A percentile compares a stretch with the other conserved stretches of the same genome.
Evolutionary conservation across 1,140 invertebrate genomes (phyloP).

Genomic region (Rhysida immarginata): DNA sequence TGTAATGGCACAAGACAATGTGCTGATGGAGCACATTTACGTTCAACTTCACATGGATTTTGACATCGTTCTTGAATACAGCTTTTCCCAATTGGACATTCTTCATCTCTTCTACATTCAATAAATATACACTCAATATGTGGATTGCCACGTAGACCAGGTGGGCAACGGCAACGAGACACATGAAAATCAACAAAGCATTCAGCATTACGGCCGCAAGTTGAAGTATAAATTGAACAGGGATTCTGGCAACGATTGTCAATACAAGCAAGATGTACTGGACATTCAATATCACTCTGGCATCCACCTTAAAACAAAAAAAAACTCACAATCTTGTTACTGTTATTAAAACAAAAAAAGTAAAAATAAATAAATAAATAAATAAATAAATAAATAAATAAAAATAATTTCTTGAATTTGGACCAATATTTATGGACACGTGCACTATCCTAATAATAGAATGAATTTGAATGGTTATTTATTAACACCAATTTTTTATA

Average conservation of each 20-base stretch:
- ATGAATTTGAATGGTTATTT: too few species aligned
- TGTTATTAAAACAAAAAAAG: too few species aligned
- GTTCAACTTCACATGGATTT: slow-evolving; percentile 19
- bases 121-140: slow-evolving; percentile 19
- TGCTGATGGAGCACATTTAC: slow-evolving; percentile 52
- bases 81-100: slow-evolving; percentile 24
- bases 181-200: slow-evolving; percentile 59
- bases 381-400: too few species aligned
- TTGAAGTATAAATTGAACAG: slow-evolving; percentile 43
- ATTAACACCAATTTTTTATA: too few species aligned
- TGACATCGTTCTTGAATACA: slow-evolving; percentile 22
- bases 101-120: slow-evolving; percentile 22
- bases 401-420: too few species aligned
- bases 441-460: too few species aligned
- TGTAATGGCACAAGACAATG: slow-evolving; percentile 54
- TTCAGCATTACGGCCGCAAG: slow-evolving; percentile 63
- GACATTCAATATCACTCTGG: slow-evolving; percentile 57
- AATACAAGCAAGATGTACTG: slow-evolving; percentile 65
- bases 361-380: too few species aligned
- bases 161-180: slow-evolving; percentile 61
- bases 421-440: too few species aligned
- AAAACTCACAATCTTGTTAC: too few species aligned
- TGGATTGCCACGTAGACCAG: slow-evolving; percentile 48
- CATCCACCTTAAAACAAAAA: too few species aligned
- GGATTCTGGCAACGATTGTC: slow-evolving; percentile 59